phyloP scores from a whole-genome alignment of 35 echinoderm and acorn worm genomes.

The Stichopus chloronotus region DNA sequence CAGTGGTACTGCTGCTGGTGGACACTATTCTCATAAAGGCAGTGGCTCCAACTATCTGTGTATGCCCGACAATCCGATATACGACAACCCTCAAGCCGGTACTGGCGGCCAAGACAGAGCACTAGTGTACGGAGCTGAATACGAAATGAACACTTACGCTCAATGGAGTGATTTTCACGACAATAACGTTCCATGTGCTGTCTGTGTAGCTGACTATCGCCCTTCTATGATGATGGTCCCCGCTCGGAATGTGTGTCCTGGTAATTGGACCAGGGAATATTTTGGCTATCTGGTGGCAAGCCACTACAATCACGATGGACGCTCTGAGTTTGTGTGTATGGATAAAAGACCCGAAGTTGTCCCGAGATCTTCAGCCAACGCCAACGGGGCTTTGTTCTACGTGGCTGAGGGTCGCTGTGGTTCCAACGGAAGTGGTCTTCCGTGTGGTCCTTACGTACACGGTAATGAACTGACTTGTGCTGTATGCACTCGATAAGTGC shows the following conservation, averaged over 20 bases:
- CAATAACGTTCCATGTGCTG: constrained; percentile 46
- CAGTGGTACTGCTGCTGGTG: constrained; percentile 49
- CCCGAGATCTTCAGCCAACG: background rate
- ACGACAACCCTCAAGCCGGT: constrained; percentile 26
- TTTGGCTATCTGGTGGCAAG: constrained; percentile 43
- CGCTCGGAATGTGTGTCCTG: constrained; percentile 53
- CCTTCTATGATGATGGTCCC: constrained; percentile 23
- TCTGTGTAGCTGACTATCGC: background rate
- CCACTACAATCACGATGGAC: background rate
- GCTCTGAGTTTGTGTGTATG: constrained; percentile 55
- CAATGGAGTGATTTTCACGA: background rate
- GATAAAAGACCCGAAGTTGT: constrained; percentile 21
- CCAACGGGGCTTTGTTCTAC: constrained; percentile 46
- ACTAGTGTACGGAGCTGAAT: constrained; percentile 35
- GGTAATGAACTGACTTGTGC: constrained; percentile 65
- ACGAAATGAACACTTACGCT: constrained; percentile 34
- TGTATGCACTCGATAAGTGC: constrained; percentile 66
- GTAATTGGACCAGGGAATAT: constrained; percentile 44
- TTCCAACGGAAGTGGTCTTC: constrained; percentile 4
- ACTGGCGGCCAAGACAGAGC: constrained; percentile 2
- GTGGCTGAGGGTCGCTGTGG: constrained; percentile 52
- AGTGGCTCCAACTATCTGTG: constrained; percentile 68
- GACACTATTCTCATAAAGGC: constrained; percentile 58
- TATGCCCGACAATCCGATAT: constrained; percentile 42
- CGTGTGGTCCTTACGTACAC: constrained; percentile 40